Base-by-base conservation (phyloP, 2,113 vertebrate species). In the Tyrannus savana region DNA sequence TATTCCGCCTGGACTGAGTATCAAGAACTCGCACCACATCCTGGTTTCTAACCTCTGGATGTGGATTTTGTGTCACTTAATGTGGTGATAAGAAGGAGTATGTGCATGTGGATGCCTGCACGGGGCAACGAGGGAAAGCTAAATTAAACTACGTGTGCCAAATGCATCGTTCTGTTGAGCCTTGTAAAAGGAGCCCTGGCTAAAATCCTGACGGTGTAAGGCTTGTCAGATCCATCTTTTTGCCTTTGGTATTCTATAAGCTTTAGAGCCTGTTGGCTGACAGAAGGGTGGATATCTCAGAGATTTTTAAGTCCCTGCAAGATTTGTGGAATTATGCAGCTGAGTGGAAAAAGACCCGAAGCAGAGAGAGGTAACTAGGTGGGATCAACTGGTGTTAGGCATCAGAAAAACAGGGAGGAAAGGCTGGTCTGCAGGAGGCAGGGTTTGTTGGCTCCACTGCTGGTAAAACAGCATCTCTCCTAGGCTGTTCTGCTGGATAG, bases 191-290 rank as follows among this genome's bases (percentile, higher is more conserved):
- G 39, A 80, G 28, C 59, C 88, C 58, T 50, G 18, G 41, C 25
- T 94, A 19, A 63, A 63, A 41, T 8, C n/a, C 62, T 74, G 19
- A 50, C 35, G 55, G 67, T 60, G 33, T 18, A 33, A 81, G 56
- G 27, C 64, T 90, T 89, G 56, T 71, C 58, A 27, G 39, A 27
- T 39, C 72, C 69, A 77, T 58, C 46, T 63, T 52, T 42, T 80
- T 89, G 86, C 41, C 60, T 96, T 90, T 90, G 81, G 86, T 92
- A 80, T 96, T 93, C 73, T 77, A 9, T 73, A 68, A 91, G 87
- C 52, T 82, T 79, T 85, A 93, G 90, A 93, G 74, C 74, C 37
- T 19, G 7, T 82, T 84, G 71, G 62, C 69, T 89, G 81, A 56
- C 58, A 93, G 90, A 47, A 95, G 72, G 53, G 73, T 23, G 58